A percentile compares a stretch with the other conserved stretches of the same genome.
phyloP scores from a whole-genome alignment of 2,797 vertebrate genomes.

The Megaceryle alcyon region DNA sequence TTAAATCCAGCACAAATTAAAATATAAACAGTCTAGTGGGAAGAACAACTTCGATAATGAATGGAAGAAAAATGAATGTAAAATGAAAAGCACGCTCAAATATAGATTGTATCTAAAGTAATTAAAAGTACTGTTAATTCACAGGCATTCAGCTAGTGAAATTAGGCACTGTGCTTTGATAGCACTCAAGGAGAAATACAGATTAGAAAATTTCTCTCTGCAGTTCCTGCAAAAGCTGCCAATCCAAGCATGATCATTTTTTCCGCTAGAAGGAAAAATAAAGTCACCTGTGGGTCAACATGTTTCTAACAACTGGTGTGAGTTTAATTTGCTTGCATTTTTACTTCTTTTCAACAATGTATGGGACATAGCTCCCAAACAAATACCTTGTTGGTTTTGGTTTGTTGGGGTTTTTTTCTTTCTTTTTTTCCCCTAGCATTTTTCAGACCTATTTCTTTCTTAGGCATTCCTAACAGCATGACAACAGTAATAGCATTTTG shows the following conservation, averaged over 20 bases:
- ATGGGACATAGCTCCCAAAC: not conserved
- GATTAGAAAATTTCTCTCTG: not conserved
- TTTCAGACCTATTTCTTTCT: not conserved
- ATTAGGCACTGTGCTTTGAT: not conserved
- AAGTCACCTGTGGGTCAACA: not conserved
- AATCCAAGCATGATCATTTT: not conserved
- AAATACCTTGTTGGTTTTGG: no score
- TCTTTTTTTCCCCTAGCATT: no score
- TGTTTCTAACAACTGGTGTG: not conserved
- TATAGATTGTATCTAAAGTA: constrained; percentile 42
- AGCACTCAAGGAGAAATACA: constrained; percentile 33
- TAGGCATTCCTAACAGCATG: not conserved
- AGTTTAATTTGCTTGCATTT: not conserved
- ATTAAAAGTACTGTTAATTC: constrained; percentile 50
- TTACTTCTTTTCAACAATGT: rapidly evolving
- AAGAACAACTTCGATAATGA: constrained; percentile 9
- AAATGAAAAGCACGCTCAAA: constrained; percentile 22
- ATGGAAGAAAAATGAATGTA: constrained; percentile 1
- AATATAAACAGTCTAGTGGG: constrained; percentile 9
- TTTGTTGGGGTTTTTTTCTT: no score
- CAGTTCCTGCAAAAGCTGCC: not conserved
- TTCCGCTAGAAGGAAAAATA: not conserved
- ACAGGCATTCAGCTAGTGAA: not conserved
- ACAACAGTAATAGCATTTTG: not conserved
- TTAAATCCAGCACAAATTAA: not conserved